phyloP scores from a whole-genome alignment of 2,797 vertebrate genomes.

The Heterohyrax brucei region DNA sequence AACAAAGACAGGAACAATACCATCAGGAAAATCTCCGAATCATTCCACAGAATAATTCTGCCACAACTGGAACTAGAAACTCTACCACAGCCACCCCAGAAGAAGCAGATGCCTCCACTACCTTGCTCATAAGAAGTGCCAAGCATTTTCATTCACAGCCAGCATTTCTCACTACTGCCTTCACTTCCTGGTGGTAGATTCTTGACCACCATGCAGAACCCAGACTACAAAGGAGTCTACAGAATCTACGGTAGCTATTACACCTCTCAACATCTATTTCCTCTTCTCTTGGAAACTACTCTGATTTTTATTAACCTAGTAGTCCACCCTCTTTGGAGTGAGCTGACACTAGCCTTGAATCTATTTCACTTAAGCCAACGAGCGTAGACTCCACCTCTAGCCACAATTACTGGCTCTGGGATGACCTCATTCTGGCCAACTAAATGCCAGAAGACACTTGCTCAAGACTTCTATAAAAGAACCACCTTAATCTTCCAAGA shows the following conservation, averaged over 20 bases:
- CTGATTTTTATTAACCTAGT: background rate
- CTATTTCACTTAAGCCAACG: background rate
- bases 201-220: background rate
- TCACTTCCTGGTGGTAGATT: background rate
- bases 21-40: background rate
- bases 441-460: background rate
- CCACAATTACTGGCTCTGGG: background rate
- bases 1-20: background rate
- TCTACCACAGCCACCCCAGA: background rate
- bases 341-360: background rate
- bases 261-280: background rate
- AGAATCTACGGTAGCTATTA: background rate
- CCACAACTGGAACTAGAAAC: background rate
- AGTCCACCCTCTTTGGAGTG: background rate
- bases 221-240: background rate
- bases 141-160: background rate
- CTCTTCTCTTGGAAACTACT: background rate
- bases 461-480: slow-evolving; percentile 1
- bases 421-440: background rate
- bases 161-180: background rate
- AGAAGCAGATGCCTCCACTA: background rate
- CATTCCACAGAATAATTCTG: background rate
- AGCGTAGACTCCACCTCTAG: background rate
- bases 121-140: background rate
- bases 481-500: background rate